Evolutionary conservation across 35 echinoderm and acorn worm species (phyloP).

Genomic region (Antedon bifida): DNA sequence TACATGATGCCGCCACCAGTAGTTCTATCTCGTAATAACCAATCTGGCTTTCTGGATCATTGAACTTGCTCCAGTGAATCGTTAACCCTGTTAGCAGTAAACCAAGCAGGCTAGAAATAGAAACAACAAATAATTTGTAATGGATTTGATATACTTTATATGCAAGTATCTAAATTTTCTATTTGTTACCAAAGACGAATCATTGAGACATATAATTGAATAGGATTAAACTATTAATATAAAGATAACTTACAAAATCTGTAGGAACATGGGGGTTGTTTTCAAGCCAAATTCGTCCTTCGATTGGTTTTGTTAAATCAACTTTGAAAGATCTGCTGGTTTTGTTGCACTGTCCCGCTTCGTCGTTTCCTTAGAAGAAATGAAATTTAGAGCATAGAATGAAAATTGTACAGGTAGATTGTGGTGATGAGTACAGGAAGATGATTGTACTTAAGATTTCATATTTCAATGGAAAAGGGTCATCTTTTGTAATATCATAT

Average conservation of each 20-base stretch:
- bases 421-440: no score
- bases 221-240: no score
- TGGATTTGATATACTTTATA: no score
- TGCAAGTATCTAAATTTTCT: no score
- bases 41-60: constrained; percentile 23
- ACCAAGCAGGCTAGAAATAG: constrained; percentile 15
- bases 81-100: neutral
- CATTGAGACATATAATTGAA: no score
- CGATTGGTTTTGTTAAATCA: constrained; percentile 19
- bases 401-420: no score
- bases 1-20: constrained; percentile 3
- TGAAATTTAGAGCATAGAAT: no score
- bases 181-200: no score
- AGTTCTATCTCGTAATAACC: neutral
- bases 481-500: no score
- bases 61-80: constrained; percentile 5
- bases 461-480: no score
- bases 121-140: no score
- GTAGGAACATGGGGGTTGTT: neutral
- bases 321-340: constrained; percentile 4
- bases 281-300: constrained; percentile 14
- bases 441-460: no score
- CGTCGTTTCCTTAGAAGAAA: constrained; percentile 18
- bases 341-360: constrained; percentile 11
- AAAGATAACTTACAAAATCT: neutral